Percentiles rank a stretch among this genome's conserved stretches.
These are phyloP conservation scores for Drosophila micromelanica DNA, from an alignment of 1,140 invertebrate species.

Conservation along the genomic window DNA sequence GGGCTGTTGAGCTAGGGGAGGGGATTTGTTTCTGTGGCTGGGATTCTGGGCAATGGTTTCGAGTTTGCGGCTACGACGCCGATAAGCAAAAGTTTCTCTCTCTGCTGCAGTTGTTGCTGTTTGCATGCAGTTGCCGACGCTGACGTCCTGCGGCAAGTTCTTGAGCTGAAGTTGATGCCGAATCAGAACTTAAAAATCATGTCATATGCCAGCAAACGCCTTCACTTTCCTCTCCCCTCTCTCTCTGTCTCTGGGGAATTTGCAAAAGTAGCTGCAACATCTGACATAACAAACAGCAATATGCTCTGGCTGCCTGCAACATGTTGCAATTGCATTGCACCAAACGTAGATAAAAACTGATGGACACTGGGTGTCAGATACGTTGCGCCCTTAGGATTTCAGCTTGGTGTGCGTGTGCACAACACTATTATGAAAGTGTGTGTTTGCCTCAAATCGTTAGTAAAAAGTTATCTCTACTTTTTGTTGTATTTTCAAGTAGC, in stretches of 20 bases:
- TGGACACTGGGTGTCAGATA: constrained; percentile 11
- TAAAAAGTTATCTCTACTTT: too few relatives aligned
- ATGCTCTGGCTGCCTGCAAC: constrained; percentile 26
- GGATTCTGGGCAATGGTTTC: constrained; percentile 18
- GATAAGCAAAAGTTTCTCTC: constrained; percentile 70
- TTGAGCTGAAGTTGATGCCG: constrained; percentile 46
- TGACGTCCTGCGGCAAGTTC: constrained; percentile 37
- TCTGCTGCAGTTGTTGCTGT: constrained; percentile 35
- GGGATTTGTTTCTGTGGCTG: constrained; percentile 14
- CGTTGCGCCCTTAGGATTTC: constrained; percentile 9
- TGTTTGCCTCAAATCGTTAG: background rate
- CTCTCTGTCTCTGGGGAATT: constrained; percentile 1
- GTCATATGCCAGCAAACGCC: constrained; percentile 62
- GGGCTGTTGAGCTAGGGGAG: background rate
- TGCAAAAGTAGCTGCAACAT: constrained; percentile 6
- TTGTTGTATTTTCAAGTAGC: too few relatives aligned
- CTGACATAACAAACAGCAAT: constrained; percentile 24
- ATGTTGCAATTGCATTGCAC: constrained; percentile 17
- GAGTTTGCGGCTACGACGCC: constrained; percentile 58
- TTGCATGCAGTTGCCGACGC: constrained; percentile 27
- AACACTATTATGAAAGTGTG: constrained; percentile 7
- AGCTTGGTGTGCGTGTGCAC: background rate
- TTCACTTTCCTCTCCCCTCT: constrained; percentile 29
- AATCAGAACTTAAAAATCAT: constrained; percentile 71
- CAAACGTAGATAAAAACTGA: constrained; percentile 33